Evolutionary conservation across 2,888 invertebrate genomes (phyloP).

Genomic region (Euplagia quadripunctaria): DNA sequence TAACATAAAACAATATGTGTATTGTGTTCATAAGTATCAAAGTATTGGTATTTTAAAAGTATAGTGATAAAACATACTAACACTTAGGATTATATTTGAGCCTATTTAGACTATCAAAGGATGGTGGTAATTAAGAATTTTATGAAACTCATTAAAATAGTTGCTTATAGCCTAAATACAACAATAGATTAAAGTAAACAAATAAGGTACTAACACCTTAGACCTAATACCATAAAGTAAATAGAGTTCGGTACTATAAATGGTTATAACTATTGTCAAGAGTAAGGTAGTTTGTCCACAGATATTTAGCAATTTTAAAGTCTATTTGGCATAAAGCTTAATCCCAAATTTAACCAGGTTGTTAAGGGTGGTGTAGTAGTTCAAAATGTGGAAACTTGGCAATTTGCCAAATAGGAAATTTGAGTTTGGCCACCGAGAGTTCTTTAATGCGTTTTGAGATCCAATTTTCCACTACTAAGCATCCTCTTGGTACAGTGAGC

Average conservation of each 20-base stretch:
- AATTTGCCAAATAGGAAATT: conserved; percentile 57
- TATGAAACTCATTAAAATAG: neutral
- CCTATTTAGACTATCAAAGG: neutral
- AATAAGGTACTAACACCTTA: no score
- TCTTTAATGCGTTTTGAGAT: conserved; percentile 54
- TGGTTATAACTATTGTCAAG: neutral
- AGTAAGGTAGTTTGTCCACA: neutral
- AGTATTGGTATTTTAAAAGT: neutral
- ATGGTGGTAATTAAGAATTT: neutral
- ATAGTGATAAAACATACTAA: no score
- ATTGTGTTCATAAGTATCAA: neutral
- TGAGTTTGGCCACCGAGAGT: conserved; percentile 48
- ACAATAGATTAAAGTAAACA: no score
- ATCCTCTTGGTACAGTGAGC: conserved; percentile 40
- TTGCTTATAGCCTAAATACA: no score
- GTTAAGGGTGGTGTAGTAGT: conserved; percentile 26
- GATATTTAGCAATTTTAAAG: neutral
- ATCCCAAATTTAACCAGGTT: conserved; percentile 26
- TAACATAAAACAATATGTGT: neutral
- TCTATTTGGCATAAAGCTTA: conserved; percentile 10
- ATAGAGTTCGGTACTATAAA: neutral
- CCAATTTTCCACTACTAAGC: conserved; percentile 63
- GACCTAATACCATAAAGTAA: neutral
- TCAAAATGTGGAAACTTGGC: conserved; percentile 54
- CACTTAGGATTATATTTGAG: neutral